A percentile compares a stretch with the other conserved stretches of the same genome.
phyloP scores from a whole-genome alignment of 2,888 invertebrate species.

The Nesidiocoris tenuis region DNA sequence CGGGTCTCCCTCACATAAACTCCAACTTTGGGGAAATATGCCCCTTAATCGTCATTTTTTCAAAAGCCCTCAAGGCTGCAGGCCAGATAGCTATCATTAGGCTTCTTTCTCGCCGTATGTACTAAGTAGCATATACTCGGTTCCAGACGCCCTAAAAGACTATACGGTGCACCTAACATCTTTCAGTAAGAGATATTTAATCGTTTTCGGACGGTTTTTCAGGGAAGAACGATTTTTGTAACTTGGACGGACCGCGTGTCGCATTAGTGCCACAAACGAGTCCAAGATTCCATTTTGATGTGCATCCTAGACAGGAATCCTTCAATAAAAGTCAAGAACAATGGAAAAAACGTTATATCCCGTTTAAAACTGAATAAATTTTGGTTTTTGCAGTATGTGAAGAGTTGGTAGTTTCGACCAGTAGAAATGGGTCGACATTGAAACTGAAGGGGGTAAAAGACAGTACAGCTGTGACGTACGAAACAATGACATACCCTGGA shows the following conservation, averaged over 20 bases:
- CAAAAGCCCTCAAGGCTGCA: neutral
- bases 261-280: neutral
- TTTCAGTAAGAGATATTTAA: neutral
- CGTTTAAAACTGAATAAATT: too few species aligned
- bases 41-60: neutral
- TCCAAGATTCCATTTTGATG: neutral
- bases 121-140: neutral
- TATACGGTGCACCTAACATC: neutral
- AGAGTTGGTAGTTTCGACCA: too few species aligned
- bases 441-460: too few species aligned
- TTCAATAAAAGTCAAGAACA: too few species aligned
- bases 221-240: neutral
- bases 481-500: too few species aligned
- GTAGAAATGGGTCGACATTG: too few species aligned
- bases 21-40: neutral
- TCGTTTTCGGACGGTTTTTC: neutral
- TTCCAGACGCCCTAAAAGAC: neutral
- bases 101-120: neutral
- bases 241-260: neutral
- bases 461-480: too few species aligned
- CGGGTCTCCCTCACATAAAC: neutral
- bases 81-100: neutral
- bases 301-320: neutral
- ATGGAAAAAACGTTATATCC: too few species aligned
- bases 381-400: too few species aligned